A percentile compares a stretch with the other conserved stretches of the same genome.
phyloP scores from a whole-genome alignment of 2,113 vertebrate genomes.

The Abramis brama region DNA sequence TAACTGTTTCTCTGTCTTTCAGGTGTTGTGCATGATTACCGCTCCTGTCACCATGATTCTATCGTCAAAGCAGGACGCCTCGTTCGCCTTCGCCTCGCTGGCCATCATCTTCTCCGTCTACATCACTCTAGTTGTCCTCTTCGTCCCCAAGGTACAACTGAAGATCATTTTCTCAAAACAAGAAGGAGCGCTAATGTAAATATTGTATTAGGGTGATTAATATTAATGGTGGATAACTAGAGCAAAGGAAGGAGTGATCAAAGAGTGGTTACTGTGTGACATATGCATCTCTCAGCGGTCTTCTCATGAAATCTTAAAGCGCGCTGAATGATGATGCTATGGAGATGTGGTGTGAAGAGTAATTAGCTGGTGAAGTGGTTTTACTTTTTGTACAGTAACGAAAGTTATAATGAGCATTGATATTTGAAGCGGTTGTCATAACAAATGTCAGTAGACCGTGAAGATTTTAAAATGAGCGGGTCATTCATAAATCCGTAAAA shows the following conservation, averaged over 20 bases:
- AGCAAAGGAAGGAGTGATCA: constrained; percentile 5
- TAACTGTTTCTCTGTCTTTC: constrained; percentile 20
- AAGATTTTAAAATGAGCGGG: too few species aligned
- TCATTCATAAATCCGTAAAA: too few species aligned
- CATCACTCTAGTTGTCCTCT: constrained; percentile 94
- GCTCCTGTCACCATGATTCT: constrained; percentile 96
- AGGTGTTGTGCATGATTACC: constrained; percentile 95
- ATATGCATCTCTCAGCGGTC: neutral
- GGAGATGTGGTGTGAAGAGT: neutral
- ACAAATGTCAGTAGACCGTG: too few species aligned
- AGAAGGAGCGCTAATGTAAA: neutral
- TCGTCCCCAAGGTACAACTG: constrained; percentile 87
- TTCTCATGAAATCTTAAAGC: neutral
- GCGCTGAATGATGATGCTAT: neutral
- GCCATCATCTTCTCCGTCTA: constrained; percentile 95
- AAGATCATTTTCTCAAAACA: neutral
- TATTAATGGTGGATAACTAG: constrained; percentile 24
- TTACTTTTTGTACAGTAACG: too few species aligned
- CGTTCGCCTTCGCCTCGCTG: constrained; percentile 91
- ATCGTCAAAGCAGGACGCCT: constrained; percentile 92
- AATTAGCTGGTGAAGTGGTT: too few species aligned
- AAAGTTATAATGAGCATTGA: too few species aligned
- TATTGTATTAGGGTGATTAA: constrained; percentile 22
- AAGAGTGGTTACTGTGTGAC: constrained; percentile 3
- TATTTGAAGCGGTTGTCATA: too few species aligned